Evolutionary conservation across 1,140 invertebrate genomes (phyloP).

Genomic region (Drosophila takahashii): DNA sequence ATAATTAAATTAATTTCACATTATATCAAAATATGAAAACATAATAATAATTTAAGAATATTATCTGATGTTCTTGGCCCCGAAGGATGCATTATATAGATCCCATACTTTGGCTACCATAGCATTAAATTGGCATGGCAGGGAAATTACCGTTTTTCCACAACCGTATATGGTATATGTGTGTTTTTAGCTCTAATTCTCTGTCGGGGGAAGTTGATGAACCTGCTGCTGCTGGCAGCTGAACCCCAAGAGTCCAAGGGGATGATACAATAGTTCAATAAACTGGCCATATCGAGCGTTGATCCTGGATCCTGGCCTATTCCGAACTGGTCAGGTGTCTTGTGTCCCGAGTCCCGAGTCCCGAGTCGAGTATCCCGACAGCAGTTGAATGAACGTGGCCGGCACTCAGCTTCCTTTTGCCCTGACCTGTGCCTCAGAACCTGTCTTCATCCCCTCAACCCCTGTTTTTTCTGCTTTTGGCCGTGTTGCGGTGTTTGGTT

Average conservation of each 20-base stretch:
- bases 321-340: slow-evolving; percentile 30
- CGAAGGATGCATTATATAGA: neutral
- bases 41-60: neutral
- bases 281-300: slow-evolving; percentile 61
- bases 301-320: slow-evolving; percentile 69
- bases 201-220: slow-evolving; percentile 7
- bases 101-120: neutral
- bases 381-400: slow-evolving; percentile 50
- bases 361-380: slow-evolving; percentile 18
- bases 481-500: slow-evolving; percentile 28
- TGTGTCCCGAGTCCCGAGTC: slow-evolving; percentile 19
- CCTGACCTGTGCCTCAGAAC: slow-evolving; percentile 39
- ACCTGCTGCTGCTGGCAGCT: slow-evolving; percentile 38
- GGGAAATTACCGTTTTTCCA: slow-evolving; percentile 8
- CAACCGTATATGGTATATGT: neutral
- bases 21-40: too few species aligned
- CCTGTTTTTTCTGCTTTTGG: slow-evolving; percentile 3
- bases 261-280: slow-evolving; percentile 66
- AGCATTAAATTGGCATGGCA: slow-evolving; percentile 10
- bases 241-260: slow-evolving; percentile 26
- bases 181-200: neutral
- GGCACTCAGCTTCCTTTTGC: slow-evolving; percentile 38
- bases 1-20: too few species aligned
- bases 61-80: neutral
- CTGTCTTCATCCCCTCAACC: slow-evolving; percentile 11